Base-by-base conservation (phyloP, 2,888 invertebrate genomes). In the Anticlea derivata region DNA sequence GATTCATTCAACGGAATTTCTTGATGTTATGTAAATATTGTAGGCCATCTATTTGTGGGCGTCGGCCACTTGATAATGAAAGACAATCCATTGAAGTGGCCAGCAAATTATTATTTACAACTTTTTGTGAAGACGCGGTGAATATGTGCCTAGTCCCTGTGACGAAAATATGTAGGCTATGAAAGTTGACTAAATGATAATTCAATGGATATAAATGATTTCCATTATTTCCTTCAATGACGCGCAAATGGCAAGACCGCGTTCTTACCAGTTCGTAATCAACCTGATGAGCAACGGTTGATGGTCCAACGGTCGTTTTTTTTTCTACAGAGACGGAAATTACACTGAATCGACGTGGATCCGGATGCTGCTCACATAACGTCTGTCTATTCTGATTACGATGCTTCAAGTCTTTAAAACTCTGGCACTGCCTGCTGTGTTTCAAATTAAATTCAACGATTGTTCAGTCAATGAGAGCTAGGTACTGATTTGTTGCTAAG, bases 301-400 rank as follows among this genome's bases (percentile, higher is more conserved):
- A 59, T 57, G 64, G 61, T 68, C 68, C 72, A 78, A 77, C 77
- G 73, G 72, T 73, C 70, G 66, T 31, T 2, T 35, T 66, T 75
- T 79, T 78, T 82, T 78, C 78, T 59, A 4, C 64, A 60, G 59
- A 63, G 58, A 57, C 78, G 80, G 85, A 83, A 80, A 82, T 83
- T 77, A 78, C 68, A 70, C 70, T 68, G 75, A 75, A 69, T 79
- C 71, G 66, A 70, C 68, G 66, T 63, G 66, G 63, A 68, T 72
- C 69, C 70, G 75, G 70, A 71, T 63, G 56, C 60, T 65, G 61
- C 66, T 70, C 60, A 47, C 59, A 57, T 56, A 57, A 54, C 59
- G 60, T 53, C 58, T 48, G 35, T 35, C 57, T 40, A 17, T 8
- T 10, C 4, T 10, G 3, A 35, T 31, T 2, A 3, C 11, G n/a